Evolutionary conservation across 2,797 vertebrate genomes (phyloP).

Genomic region (Cryptoprocta ferox): DNA sequence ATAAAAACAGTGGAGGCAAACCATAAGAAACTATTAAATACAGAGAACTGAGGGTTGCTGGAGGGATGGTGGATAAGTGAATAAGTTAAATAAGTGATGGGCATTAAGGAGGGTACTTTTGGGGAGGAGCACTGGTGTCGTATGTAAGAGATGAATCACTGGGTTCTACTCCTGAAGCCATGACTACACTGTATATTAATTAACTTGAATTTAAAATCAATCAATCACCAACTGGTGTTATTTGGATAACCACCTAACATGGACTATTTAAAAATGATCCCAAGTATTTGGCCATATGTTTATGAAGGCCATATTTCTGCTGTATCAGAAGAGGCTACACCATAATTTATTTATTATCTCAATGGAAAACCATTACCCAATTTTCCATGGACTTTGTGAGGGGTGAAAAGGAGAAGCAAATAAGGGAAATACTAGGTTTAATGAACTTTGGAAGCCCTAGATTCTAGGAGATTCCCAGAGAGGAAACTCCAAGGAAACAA

Average conservation of each 20-base stretch:
- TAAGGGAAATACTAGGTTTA: neutral
- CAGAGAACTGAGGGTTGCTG: too few species aligned
- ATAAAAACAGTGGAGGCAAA: too few species aligned
- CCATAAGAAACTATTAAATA: too few species aligned
- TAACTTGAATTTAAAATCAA: too few species aligned
- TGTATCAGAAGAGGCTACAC: neutral
- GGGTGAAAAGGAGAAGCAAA: neutral
- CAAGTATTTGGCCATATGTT: neutral
- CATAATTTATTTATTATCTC: conserved; percentile 35
- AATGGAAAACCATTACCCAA: neutral
- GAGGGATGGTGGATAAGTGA: too few species aligned
- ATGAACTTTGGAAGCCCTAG: neutral
- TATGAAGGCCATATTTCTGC: neutral
- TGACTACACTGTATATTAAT: too few species aligned
- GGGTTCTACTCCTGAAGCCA: too few species aligned
- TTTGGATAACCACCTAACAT: neutral
- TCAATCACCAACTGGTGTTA: neutral
- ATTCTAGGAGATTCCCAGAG: neutral
- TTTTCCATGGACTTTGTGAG: neutral
- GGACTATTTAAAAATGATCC: neutral
- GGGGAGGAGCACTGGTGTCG: too few species aligned
- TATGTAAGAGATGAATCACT: too few species aligned
- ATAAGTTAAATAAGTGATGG: too few species aligned
- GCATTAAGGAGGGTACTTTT: too few species aligned
- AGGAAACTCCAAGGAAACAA: neutral